These are phyloP conservation scores for Spodoptera litura DNA, from an alignment of 1,140 invertebrate species.

Conservation along the genomic window DNA sequence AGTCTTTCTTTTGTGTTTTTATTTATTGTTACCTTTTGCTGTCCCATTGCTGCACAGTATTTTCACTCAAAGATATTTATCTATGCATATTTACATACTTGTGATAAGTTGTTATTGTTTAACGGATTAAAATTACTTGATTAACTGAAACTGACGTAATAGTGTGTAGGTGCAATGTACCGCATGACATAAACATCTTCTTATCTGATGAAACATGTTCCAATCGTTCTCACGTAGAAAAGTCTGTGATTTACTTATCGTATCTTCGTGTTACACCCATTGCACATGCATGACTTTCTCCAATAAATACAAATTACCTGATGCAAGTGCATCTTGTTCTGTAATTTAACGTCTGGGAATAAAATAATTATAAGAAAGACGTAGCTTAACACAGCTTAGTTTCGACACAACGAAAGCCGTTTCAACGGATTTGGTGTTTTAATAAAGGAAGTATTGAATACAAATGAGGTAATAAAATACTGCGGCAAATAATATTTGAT, in stretches of 20 bases:
- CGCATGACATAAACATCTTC: conserved; percentile 41
- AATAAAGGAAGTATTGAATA: conserved; percentile 75
- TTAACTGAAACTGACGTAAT: background rate
- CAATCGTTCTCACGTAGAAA: conserved; percentile 43
- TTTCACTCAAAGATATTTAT: no score
- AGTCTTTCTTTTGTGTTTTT: conserved; percentile 53
- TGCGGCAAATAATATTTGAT: conserved; percentile 75
- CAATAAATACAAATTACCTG: conserved; percentile 63
- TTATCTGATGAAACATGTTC: conserved; percentile 38
- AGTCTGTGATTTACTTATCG: conserved; percentile 38
- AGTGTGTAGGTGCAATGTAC: background rate
- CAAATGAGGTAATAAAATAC: conserved; percentile 75
- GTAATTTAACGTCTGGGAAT: conserved; percentile 50
- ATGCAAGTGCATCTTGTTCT: conserved; percentile 54
- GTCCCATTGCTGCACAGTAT: conserved; percentile 48
- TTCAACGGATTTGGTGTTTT: conserved; percentile 51
- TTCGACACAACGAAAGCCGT: conserved; percentile 16
- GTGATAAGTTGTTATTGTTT: no score
- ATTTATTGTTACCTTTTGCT: conserved; percentile 60
- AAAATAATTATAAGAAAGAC: conserved; percentile 24
- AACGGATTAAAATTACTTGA: no score
- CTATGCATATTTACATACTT: no score
- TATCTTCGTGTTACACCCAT: conserved; percentile 43
- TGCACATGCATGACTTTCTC: conserved; percentile 61
- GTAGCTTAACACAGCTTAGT: conserved; percentile 23